Evolutionary conservation across 1,140 invertebrate genomes (phyloP), one percentile per base, ranked within the genome.

Genomic region (Chionoecetes opilio): DNA sequence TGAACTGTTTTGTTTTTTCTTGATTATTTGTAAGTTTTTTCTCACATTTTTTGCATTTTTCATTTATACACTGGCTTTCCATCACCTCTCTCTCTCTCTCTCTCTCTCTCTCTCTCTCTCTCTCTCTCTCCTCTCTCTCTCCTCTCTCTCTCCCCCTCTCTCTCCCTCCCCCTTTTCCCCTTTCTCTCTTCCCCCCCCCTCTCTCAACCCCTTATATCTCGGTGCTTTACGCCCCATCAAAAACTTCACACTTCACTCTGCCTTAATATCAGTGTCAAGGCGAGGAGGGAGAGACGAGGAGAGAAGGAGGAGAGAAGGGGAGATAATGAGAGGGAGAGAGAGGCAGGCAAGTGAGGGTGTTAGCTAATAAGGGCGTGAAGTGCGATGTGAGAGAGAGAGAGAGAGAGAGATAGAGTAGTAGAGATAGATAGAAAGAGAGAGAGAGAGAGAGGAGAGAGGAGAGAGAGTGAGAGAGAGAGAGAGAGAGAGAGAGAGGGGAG

Each of bases 111-210:
- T 41, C 38, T 41, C 38, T 41, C 38, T 41, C 38, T 41, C 38
- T 41, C 38, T 41, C 38, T 41, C 38, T 41, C 38, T 41, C 38
- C 14, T 14, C 14, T 14, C 14, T 17, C 21, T 17, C 21, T 17
- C 21, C 85, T 87, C 85, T 87, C 85, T 87, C 85, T 87, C 85
- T 87, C 85, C 34, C 85, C 34, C 85, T 87, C 85, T 87, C 85
- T 87, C 85, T 87, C 85, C 34, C 85, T 87, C 85, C 34, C 85
- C 34, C 85, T 87, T 31, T 87, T 31, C 34, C 85, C 34, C 85
- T 87, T 31, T 87, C 85, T 87, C 85, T 87, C 85, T 87, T 11
- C 17, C 32, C 34, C 85, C 14, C 32, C 29, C 17, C 32, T 87
- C 85, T 32, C 32, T 87, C 17, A 6, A 87, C 82, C 32, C 32